A percentile compares a stretch with the other conserved stretches of the same genome.
phyloP scores from a whole-genome alignment of 2,113 vertebrate genomes.

The Serilophus lunatus region DNA sequence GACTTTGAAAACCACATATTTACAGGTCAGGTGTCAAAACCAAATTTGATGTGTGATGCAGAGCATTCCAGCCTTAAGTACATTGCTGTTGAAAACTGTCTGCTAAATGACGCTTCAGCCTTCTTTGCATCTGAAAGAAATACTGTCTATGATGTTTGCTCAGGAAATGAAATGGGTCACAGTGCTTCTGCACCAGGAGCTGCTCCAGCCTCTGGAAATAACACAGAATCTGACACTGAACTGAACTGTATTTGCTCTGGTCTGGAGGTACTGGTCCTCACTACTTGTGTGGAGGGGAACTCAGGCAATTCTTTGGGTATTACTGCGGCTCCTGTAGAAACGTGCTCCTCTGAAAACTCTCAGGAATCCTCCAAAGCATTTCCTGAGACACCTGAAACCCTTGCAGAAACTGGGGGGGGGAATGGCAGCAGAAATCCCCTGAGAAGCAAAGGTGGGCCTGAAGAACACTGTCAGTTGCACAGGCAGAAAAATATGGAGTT shows the following conservation, averaged over 20 bases:
- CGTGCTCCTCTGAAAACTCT: conserved; percentile 4
- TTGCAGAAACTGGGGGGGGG: background rate
- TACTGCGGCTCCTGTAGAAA: conserved; percentile 48
- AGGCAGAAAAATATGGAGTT: background rate
- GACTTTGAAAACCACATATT: background rate
- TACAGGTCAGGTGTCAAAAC: background rate
- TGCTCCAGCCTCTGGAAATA: background rate
- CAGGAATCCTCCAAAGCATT: background rate
- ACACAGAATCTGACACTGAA: background rate
- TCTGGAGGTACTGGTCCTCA: conserved; percentile 69
- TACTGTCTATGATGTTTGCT: background rate
- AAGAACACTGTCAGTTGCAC: background rate
- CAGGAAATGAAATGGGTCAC: background rate
- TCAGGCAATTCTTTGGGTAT: conserved; percentile 7
- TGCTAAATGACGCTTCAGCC: background rate
- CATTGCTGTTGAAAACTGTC: background rate
- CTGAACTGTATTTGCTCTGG: conserved; percentile 16
- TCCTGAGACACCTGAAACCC: background rate
- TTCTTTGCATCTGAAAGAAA: background rate
- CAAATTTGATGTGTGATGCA: background rate
- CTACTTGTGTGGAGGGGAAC: conserved; percentile 6
- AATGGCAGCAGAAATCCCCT: background rate
- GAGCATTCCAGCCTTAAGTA: conserved; percentile 55
- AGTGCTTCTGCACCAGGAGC: background rate
- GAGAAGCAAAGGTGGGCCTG: background rate